A percentile compares a stretch with the other conserved stretches of the same genome.
Evolutionary conservation across 1,140 invertebrate species (phyloP).

Genomic region (Pygmarrhopalites habei): DNA sequence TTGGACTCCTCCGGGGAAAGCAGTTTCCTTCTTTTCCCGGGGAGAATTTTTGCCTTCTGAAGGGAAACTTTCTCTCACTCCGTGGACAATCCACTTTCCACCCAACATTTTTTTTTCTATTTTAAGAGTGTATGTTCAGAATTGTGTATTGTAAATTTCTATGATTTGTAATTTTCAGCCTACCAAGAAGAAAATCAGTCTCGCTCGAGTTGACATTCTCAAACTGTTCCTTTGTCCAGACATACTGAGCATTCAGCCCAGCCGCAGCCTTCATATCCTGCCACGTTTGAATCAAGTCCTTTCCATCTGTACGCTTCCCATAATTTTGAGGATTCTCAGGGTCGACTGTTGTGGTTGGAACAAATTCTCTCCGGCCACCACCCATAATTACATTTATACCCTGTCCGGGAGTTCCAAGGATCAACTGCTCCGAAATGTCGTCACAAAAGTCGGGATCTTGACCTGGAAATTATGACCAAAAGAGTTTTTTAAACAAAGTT

Average conservation of each 20-base stretch:
- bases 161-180: slow-evolving; percentile 57
- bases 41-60: too few species aligned
- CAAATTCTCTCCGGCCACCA: slow-evolving; percentile 40
- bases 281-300: slow-evolving; percentile 42
- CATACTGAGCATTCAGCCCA: slow-evolving; percentile 33
- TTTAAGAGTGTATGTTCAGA: too few species aligned
- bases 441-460: slow-evolving; percentile 41
- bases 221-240: slow-evolving; percentile 7
- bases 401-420: slow-evolving; percentile 41
- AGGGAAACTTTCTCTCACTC: too few species aligned
- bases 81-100: too few species aligned
- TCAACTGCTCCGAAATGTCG: slow-evolving; percentile 44
- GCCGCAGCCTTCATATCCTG: slow-evolving; percentile 40
- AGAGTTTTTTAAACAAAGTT: too few species aligned
- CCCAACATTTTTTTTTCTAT: too few species aligned
- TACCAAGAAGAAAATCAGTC: slow-evolving; percentile 11
- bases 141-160: too few species aligned
- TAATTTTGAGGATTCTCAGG: slow-evolving; percentile 57
- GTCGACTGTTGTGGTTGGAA: background rate
- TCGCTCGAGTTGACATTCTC: background rate
- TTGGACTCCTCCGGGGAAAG: too few species aligned
- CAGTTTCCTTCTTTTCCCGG: too few species aligned
- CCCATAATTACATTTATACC: slow-evolving; percentile 54
- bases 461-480: too few species aligned
- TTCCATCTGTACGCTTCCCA: slow-evolving; percentile 37